Evolutionary conservation across 2,888 invertebrate species (phyloP), one percentile per base, ranked within the genome.

Genomic region (Macropis europaea): DNA sequence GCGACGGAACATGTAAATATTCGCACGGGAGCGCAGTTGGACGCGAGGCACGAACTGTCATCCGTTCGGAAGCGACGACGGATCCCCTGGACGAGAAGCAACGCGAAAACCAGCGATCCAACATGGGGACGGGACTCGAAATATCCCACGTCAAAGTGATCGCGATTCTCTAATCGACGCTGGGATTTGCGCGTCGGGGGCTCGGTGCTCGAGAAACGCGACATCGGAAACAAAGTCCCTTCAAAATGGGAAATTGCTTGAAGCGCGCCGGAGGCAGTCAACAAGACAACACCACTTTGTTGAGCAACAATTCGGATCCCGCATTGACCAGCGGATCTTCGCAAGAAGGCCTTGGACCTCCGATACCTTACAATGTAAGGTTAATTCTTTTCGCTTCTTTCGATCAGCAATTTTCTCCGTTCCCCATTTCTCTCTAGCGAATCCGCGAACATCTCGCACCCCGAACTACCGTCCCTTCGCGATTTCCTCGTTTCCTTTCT

Each of bases 171-270:
- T 75, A 79, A 79, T 76, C 68, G 73, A 64, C 74, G 66, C 47
- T 64, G 76, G 70, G 54, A 47, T 67, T 52, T 36, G 45, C 53
- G 57, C 60, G 66, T 63, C 70, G 54, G 40, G 71, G 53, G 42
- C 17, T 48, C 19, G 30, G n/a, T 61, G 60, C 13, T 17, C 3
- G 38, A 26, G 45, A 52, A 57, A 50, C 54, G 67, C 11, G 15
- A 30, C 24, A 40, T 45, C 24, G 38, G 40, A 52, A n/a, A 4
- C 7, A 36, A 56, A 50, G 43, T 38, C 45, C 22, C 42, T 11
- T 32, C 48, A 77, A 89, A 86, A 95, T 95, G 94, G 94, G 94
- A 84, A 95, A 95, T 90, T 94, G 94, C 86, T 91, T 95, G 79
- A 94, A 94, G 90, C 92, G 94, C 68, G 80, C 84, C 67, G 85